Percentiles rank a stretch among this genome's conserved stretches.
Evolutionary conservation across 2,888 invertebrate species (phyloP).

Genomic region (Campoplex capitator): DNA sequence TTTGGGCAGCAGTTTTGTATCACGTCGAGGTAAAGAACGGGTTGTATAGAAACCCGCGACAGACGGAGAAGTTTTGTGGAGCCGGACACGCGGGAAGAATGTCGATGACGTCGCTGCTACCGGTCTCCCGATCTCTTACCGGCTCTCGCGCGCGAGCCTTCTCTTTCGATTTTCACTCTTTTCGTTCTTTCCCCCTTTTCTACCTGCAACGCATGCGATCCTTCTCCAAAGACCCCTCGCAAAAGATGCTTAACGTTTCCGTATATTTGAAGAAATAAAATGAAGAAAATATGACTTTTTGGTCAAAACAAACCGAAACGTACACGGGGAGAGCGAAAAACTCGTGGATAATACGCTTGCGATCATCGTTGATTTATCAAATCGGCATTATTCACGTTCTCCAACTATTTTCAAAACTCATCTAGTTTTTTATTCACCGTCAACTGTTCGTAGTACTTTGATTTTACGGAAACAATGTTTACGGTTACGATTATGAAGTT

Average conservation of each 20-base stretch:
- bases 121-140: slow-evolving; percentile 29
- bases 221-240: neutral
- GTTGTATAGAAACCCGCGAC: slow-evolving; percentile 32
- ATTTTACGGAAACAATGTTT: neutral
- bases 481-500: neutral
- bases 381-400: neutral
- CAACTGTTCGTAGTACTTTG: neutral
- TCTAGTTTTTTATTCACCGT: neutral
- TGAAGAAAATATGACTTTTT: neutral
- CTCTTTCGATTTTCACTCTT: slow-evolving; percentile 19
- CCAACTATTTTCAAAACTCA: neutral
- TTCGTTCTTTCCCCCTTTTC: neutral
- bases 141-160: neutral
- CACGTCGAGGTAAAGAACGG: slow-evolving; percentile 33
- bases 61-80: slow-evolving; percentile 24
- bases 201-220: neutral
- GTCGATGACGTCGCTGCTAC: slow-evolving; percentile 49
- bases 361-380: neutral
- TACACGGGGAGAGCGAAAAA: slow-evolving; percentile 13
- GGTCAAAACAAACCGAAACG: slow-evolving; percentile 3
- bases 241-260: neutral
- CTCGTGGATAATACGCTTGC: slow-evolving; percentile 5
- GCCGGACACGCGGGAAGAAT: slow-evolving; percentile 47
- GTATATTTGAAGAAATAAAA: neutral
- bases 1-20: slow-evolving; percentile 58